A percentile compares a stretch with the other conserved stretches of the same genome.
These are phyloP conservation scores for Lophius americanus DNA, from an alignment of 2,797 vertebrate species.

Conservation along the genomic window DNA sequence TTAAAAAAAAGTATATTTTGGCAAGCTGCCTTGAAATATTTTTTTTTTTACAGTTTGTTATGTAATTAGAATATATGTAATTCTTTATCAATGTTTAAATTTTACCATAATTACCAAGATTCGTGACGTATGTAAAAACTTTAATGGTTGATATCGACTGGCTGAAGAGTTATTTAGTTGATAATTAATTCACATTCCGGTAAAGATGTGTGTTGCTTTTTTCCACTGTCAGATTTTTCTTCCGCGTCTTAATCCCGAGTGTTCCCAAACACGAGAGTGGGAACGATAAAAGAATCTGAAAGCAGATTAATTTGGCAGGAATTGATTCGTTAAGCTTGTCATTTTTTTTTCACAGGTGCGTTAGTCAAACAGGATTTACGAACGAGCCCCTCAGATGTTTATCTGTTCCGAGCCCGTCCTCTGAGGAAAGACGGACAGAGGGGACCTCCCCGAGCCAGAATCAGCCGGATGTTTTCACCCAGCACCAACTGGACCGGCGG, in stretches of 20 bases:
- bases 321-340: slow-evolving; percentile 82
- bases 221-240: no score
- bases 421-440: slow-evolving; percentile 44
- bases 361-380: slow-evolving; percentile 77
- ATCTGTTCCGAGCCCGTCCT: slow-evolving; percentile 64
- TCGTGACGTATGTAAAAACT: no score
- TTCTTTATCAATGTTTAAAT: no score
- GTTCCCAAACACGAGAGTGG: slow-evolving; percentile 50
- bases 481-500: slow-evolving; percentile 42
- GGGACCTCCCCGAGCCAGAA: slow-evolving; percentile 30
- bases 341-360: slow-evolving; percentile 62
- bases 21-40: no score
- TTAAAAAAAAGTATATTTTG: no score
- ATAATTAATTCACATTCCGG: no score
- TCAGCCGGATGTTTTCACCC: slow-evolving; percentile 22
- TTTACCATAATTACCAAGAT: no score
- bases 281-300: slow-evolving; percentile 66
- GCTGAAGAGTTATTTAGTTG: no score
- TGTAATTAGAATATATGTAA: no score
- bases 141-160: no score
- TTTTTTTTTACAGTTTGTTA: no score
- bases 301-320: slow-evolving; percentile 75
- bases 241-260: slow-evolving; percentile 31
- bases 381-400: slow-evolving; percentile 59
- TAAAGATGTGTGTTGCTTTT: no score